Base-by-base conservation (phyloP, 2,888 invertebrate species). In the Vanessa cardui region DNA sequence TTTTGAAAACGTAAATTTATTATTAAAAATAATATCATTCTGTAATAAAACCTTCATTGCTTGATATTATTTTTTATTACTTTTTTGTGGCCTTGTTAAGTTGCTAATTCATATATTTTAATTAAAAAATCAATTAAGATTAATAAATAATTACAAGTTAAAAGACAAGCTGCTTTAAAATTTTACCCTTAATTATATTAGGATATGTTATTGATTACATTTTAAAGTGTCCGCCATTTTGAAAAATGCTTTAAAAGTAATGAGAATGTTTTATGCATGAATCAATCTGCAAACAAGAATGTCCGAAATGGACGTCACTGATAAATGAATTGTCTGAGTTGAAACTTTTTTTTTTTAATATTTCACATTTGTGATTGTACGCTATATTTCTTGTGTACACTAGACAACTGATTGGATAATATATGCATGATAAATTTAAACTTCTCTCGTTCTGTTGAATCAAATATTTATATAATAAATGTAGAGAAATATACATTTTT, bases 261-360 rank as follows among this genome's bases (percentile, higher is more conserved):
- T 70, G 62, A 70, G 66, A 72, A 70, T 72, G 66, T 68, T 70
- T 71, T 72, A 72, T 72, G 70, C 70, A 70, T 70, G 70, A 68
- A 72, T 71, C 71, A 71, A 71, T 70, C 68, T 62, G 66, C 70
- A 70, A 72, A 70, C 70, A 70, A 68, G 66, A 68, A 64, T 68
- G 65, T 58, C 70, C 70, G 58, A 68, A 68, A 66, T 68, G 70
- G 70, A 62, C 64, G 70, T 62, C 56, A 64, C 66, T 66, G 70
- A 70, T 72, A 68, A 72, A 70, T 66, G 68, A 70, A 68, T 66
- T 68, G 68, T 72, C 66, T 70, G 64, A 50, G 59, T 64, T 33
- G 63, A 62, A 63, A 49, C 60, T 60, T 69, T 72, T 66, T 68
- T 64, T 52, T 56, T 56, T 39, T 33, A 33, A 56, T 56, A 39